Percentiles rank a stretch among this genome's conserved stretches.
Conservation (phyloP, 2,797 vertebrate genomes). For the Kryptolebias ocellatus region DNA sequence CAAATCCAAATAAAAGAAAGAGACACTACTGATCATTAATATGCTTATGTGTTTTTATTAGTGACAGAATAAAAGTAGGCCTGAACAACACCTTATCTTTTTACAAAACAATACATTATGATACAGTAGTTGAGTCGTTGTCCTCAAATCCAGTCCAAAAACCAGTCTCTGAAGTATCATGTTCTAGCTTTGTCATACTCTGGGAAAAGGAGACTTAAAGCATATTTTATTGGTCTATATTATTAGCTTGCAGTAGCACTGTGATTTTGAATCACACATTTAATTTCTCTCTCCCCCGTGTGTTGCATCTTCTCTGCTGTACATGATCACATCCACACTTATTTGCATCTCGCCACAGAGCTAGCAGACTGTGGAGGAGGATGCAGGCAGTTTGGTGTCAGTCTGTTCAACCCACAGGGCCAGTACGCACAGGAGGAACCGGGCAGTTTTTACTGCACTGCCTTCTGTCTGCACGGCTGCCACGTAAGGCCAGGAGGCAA, state of each 20-base stretch:
- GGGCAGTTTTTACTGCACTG: conserved; percentile 39
- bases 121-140: conserved; percentile 6
- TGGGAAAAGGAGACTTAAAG: conserved; percentile 7
- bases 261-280: conserved; percentile 1
- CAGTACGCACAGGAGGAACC: conserved; percentile 47
- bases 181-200: conserved; percentile 13
- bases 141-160: conserved; percentile 11
- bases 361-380: conserved; percentile 62
- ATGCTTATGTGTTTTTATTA: conserved; percentile 19
- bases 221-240: background rate
- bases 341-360: conserved; percentile 38
- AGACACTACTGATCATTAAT: conserved; percentile 1
- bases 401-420: conserved; percentile 67
- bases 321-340: conserved; percentile 16
- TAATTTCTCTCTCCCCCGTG: conserved; percentile 2
- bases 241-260: conserved; percentile 27
- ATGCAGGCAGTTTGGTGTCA: conserved; percentile 67
- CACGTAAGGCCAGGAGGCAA: conserved; percentile 27
- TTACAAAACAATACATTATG: too few species aligned
- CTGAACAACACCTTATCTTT: conserved; percentile 3
- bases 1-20: conserved; percentile 2
- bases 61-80: conserved; percentile 12
- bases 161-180: conserved; percentile 11
- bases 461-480: conserved; percentile 59
- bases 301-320: conserved; percentile 8